Percentiles rank a stretch among this genome's conserved stretches.
These are phyloP conservation scores for Alcedo atthis DNA, from an alignment of 2,797 vertebrate genomes.

Conservation along the genomic window DNA sequence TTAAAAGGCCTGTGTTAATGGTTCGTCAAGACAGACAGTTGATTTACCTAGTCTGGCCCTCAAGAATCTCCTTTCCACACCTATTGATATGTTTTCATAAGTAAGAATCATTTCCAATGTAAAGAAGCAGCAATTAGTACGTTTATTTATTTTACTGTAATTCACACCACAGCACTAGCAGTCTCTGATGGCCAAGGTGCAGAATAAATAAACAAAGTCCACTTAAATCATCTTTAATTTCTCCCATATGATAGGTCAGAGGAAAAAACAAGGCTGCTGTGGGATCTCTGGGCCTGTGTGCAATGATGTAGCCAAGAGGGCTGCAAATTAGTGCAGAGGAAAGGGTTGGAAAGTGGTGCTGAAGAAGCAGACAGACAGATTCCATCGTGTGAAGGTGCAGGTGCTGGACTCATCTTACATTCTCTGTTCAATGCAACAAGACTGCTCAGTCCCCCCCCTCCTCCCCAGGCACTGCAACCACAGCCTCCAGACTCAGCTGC, in stretches of 20 bases:
- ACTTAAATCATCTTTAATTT: background rate
- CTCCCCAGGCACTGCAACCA: background rate
- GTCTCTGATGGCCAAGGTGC: background rate
- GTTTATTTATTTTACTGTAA: constrained; percentile 34
- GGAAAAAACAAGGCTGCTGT: constrained; percentile 7
- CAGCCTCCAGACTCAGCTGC: background rate
- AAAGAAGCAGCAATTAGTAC: constrained; percentile 37
- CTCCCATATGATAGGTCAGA: background rate
- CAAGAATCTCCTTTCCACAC: background rate
- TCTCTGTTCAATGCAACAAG: background rate
- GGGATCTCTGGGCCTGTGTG: rapidly evolving
- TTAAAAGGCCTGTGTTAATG: background rate
- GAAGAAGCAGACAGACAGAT: background rate
- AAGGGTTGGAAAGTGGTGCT: rapidly evolving
- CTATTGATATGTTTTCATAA: background rate
- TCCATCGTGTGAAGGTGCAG: background rate
- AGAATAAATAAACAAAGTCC: constrained; percentile 33
- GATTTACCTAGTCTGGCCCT: background rate
- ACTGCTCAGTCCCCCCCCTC: background rate
- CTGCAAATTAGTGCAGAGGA: background rate
- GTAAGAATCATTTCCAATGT: background rate
- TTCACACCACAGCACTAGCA: background rate
- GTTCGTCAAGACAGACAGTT: background rate
- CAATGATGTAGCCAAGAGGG: background rate
- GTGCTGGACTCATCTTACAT: background rate